Evolutionary conservation across 2,113 vertebrate species (phyloP).

Genomic region (Athene cunicularia): DNA sequence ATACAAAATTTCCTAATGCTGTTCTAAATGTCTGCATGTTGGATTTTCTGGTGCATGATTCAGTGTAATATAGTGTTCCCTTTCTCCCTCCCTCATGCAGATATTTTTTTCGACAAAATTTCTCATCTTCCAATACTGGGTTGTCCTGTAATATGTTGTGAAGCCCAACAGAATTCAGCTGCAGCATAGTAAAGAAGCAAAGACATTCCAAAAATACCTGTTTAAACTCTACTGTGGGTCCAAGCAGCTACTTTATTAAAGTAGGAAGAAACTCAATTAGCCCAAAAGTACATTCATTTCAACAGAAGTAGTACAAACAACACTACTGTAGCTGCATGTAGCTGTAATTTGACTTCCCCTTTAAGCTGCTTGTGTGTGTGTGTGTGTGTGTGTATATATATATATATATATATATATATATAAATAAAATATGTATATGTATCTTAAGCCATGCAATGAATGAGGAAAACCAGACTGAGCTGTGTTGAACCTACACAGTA

Average conservation of each 20-base stretch:
- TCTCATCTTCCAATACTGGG: not conserved
- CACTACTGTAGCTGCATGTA: not conserved
- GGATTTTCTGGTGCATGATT: not conserved
- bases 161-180: not conserved
- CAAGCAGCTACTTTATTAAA: not conserved
- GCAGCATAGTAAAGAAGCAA: not conserved
- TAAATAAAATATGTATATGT: rapidly evolving
- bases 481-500: not conserved
- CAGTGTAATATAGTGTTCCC: not conserved
- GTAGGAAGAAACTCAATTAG: not conserved
- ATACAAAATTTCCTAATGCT: not conserved
- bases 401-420: no score
- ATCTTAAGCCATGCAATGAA: not conserved
- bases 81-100: not conserved
- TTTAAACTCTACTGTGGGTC: not conserved
- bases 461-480: not conserved
- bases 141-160: not conserved
- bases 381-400: no score
- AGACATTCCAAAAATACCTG: not conserved
- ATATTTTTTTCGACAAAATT: not conserved
- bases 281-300: not conserved
- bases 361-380: no score
- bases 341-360: not conserved
- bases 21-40: not conserved
- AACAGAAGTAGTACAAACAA: not conserved